Base-by-base conservation (phyloP, 2,888 invertebrate species). In the Arrhopalites spinosus region DNA sequence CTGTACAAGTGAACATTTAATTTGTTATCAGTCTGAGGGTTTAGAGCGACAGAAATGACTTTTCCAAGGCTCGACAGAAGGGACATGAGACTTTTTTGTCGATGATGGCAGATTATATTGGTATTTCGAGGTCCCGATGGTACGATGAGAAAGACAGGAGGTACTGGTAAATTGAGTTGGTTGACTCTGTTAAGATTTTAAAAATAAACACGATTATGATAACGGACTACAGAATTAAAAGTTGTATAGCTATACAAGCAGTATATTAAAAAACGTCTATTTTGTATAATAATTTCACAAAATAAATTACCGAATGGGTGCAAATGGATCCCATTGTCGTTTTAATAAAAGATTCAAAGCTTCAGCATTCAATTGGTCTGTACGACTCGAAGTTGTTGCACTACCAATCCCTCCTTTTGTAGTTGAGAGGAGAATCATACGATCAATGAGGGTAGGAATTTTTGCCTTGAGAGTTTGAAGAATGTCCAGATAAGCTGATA, bases 401-500 rank as follows among this genome's bases (percentile, higher is more conserved):
- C 29, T 69, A 8, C 50, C 23, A 20, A 61, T 66, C n/a, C 61
- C 72, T 20, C 36, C 69, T 15, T 63, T n/a, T 66, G 61, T 50
- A 20, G 47, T 30, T 27, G 74, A 50, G 17, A 88, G 88, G 67
- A 88, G 88, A 56, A 92, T 87, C 89, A 93, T 91, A 85, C 90
- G 90, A 80, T 93, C 93, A 7, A 92, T 88, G 30, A 93, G 87
- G 20, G 88, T 87, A 0, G 93, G 93, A 76, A 92, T 86, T 87
- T 92, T 91, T 13, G 88, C 86, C 84, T 90, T 89, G 23, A 92
- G 84, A 0, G 90, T 88, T 87, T 88, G 93, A 80, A 94, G 85
- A 68, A 93, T 90, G 83, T 94, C 93, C 23, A 93, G 86, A 85
- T 94, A 94, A 8, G 90, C 89, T 0, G 90, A 89, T 81, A 93